phyloP scores from a whole-genome alignment of 2,113 vertebrate genomes.

The rat (Rattus norvegicus) region DNA sequence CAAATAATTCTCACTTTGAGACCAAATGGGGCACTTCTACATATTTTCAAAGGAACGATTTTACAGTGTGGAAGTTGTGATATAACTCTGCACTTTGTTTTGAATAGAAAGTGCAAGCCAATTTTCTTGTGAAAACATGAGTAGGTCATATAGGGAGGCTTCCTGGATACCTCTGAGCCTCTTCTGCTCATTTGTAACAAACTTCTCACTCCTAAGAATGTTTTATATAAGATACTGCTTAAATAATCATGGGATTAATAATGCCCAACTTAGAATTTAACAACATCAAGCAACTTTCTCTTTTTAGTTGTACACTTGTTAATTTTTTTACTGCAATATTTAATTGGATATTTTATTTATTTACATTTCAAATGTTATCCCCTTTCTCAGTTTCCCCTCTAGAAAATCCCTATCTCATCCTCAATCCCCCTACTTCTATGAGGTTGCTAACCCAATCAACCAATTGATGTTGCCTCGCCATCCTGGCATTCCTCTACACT shows the following conservation, averaged over 20 bases:
- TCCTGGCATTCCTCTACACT: no score
- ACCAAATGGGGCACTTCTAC: accelerated
- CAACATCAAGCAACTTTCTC: not conserved
- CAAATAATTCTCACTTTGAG: not conserved
- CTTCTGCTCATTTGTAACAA: not conserved
- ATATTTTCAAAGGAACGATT: not conserved
- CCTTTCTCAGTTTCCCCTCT: no score
- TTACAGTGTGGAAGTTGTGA: not conserved
- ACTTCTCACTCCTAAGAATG: not conserved
- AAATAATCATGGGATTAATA: not conserved
- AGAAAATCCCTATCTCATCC: no score
- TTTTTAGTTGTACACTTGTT: no score
- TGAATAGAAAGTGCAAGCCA: not conserved
- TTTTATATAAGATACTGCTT: not conserved
- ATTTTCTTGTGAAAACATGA: not conserved
- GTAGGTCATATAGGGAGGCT: not conserved
- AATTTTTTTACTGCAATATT: no score
- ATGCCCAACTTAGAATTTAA: not conserved
- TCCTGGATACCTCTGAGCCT: not conserved
- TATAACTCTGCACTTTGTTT: not conserved
- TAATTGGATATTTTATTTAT: no score
- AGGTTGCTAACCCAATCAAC: no score
- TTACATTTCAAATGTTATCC: no score
- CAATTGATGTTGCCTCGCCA: no score
- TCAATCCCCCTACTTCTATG: no score